These are phyloP conservation scores for Pseudolycoriella hygida DNA, from an alignment of 2,888 invertebrate species.

Conservation along the genomic window DNA sequence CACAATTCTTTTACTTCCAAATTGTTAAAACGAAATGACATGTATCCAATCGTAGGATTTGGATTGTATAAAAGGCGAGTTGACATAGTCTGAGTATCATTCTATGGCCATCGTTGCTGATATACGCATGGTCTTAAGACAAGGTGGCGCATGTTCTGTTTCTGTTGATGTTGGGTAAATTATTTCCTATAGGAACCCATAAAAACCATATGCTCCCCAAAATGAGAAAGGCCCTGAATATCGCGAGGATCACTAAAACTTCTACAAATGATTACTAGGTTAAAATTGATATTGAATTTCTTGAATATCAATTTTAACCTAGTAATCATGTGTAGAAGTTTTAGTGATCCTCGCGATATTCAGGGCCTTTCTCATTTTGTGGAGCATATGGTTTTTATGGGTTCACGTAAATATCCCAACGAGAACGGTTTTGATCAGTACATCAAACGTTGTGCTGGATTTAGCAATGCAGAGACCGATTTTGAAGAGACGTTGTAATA, in stretches of 20 bases:
- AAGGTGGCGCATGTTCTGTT: slow-evolving; percentile 62
- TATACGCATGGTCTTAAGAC: no score
- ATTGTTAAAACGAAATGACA: no score
- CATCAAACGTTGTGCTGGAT: slow-evolving; percentile 68
- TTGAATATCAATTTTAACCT: no score
- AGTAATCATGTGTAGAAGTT: slow-evolving; percentile 26
- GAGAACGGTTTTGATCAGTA: slow-evolving; percentile 75
- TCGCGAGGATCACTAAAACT: no score
- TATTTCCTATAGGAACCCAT: slow-evolving; percentile 78
- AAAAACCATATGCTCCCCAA: slow-evolving; percentile 81
- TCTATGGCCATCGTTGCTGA: no score
- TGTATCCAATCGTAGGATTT: no score
- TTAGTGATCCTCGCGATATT: slow-evolving; percentile 57
- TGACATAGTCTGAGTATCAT: no score
- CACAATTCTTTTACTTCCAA: no score
- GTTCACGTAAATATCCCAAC: slow-evolving; percentile 69
- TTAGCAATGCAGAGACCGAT: slow-evolving; percentile 74
- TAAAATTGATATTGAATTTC: no score
- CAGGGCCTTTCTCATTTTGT: slow-evolving; percentile 73
- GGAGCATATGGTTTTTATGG: slow-evolving; percentile 90
- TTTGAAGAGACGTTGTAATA: slow-evolving; percentile 75
- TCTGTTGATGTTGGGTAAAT: slow-evolving; percentile 53
- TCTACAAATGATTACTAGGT: slow-evolving; percentile 30
- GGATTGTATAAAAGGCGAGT: no score
- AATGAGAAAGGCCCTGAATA: slow-evolving; percentile 36